Conservation (phyloP, 1,140 invertebrate species). For the Bathynomus jamesi region DNA sequence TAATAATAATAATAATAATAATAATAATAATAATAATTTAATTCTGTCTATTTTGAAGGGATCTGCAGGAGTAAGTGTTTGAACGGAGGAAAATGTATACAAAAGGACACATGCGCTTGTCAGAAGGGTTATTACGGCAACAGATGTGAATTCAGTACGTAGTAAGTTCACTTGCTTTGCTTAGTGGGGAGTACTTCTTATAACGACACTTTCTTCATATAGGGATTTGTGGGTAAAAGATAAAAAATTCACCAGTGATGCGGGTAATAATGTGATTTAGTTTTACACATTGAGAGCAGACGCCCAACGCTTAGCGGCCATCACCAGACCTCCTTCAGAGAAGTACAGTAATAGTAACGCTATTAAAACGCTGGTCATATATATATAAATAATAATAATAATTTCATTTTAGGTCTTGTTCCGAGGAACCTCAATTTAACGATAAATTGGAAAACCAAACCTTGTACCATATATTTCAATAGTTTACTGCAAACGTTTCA, state of each 20-base stretch:
- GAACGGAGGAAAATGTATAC: conserved; percentile 88
- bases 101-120: conserved; percentile 84
- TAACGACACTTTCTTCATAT: background rate
- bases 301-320: no score
- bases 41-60: conserved; percentile 51
- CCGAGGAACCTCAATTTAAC: no score
- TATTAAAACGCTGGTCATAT: no score
- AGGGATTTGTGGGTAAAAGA: background rate
- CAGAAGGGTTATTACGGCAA: conserved; percentile 80
- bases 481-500: no score
- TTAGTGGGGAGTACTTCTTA: background rate
- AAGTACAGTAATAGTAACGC: no score
- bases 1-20: background rate
- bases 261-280: background rate
- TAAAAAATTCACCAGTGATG: background rate
- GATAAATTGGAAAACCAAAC: no score
- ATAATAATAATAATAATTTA: background rate
- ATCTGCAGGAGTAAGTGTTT: conserved; percentile 83
- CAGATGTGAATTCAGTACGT: conserved; percentile 83
- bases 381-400: no score
- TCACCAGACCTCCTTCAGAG: no score
- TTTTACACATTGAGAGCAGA: background rate
- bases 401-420: no score
- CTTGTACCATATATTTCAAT: no score
- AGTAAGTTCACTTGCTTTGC: background rate